Evolutionary conservation across 2,797 vertebrate species (phyloP).

Genomic region (Channallabes apus): DNA sequence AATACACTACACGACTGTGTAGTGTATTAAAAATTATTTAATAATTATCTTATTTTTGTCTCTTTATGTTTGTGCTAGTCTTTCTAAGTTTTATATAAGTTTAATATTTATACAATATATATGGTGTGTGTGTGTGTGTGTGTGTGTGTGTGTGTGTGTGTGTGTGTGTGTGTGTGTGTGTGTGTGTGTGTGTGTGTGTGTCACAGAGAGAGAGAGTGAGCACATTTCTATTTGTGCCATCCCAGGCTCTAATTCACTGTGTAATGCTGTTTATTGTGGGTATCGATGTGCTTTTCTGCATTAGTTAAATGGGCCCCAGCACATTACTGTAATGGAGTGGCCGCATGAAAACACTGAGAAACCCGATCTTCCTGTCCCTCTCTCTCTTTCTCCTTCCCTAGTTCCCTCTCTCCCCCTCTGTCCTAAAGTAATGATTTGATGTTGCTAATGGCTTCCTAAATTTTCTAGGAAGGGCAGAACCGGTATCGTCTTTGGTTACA

Average conservation of each 20-base stretch:
- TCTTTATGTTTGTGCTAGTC: background rate
- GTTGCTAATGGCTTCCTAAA: conserved; percentile 95
- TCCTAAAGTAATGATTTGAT: conserved; percentile 89
- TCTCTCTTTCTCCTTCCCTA: conserved; percentile 53
- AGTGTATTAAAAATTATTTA: background rate
- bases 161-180: background rate
- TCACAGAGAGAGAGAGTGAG: background rate
- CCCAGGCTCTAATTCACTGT: conserved; percentile 61
- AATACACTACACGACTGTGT: too few species aligned
- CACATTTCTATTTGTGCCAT: conserved; percentile 46
- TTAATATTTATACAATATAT: background rate
- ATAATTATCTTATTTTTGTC: background rate
- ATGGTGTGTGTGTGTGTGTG: too few species aligned
- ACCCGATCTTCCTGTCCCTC: conserved; percentile 74
- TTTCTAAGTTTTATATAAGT: background rate
- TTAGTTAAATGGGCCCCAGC: conserved; percentile 79
- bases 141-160: conserved; percentile 17
- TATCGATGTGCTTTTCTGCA: conserved; percentile 72
- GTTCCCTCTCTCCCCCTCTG: conserved; percentile 55
- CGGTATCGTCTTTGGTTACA: conserved; percentile 85
- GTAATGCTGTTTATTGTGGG: conserved; percentile 67
- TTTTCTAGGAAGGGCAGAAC: conserved; percentile 85
- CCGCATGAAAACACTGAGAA: conserved; percentile 83
- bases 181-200: conserved; percentile 33
- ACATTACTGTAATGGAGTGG: conserved; percentile 89